phyloP scores from a whole-genome alignment of 2,888 invertebrate species.

The Pinctada fucata region DNA sequence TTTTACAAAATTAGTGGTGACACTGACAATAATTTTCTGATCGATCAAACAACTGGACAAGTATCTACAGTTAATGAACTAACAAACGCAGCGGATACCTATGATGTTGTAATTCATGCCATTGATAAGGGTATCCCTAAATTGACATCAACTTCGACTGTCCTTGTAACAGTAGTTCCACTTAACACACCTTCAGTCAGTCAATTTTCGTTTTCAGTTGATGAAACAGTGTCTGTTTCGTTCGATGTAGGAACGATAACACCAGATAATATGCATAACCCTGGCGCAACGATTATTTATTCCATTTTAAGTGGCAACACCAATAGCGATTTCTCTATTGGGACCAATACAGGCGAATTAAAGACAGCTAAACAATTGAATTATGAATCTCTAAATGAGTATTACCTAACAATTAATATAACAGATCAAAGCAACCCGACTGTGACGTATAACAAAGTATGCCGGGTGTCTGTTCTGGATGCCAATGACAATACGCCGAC shows the following conservation, averaged over 20 bases:
- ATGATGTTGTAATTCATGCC: conserved; percentile 47
- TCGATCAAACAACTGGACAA: conserved; percentile 47
- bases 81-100: conserved; percentile 33
- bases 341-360: conserved; percentile 43
- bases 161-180: conserved; percentile 54
- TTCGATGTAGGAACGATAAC: conserved; percentile 49
- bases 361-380: conserved; percentile 43
- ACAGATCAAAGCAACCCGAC: conserved; percentile 34
- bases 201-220: conserved; percentile 48
- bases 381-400: conserved; percentile 42
- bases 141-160: conserved; percentile 47
- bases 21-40: conserved; percentile 52
- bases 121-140: conserved; percentile 55
- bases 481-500: conserved; percentile 61
- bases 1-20: conserved; percentile 53
- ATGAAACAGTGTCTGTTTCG: conserved; percentile 46
- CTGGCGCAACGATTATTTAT: conserved; percentile 39
- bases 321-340: conserved; percentile 46
- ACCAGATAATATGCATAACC: conserved; percentile 32
- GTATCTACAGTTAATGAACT: conserved; percentile 47
- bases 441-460: conserved; percentile 40
- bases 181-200: conserved; percentile 23
- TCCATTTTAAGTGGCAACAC: conserved; percentile 54
- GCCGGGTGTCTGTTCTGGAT: conserved; percentile 54
- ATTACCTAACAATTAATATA: conserved; percentile 44